These are phyloP conservation scores for Diprion similis DNA, from an alignment of 1,140 invertebrate species.

Conservation along the genomic window DNA sequence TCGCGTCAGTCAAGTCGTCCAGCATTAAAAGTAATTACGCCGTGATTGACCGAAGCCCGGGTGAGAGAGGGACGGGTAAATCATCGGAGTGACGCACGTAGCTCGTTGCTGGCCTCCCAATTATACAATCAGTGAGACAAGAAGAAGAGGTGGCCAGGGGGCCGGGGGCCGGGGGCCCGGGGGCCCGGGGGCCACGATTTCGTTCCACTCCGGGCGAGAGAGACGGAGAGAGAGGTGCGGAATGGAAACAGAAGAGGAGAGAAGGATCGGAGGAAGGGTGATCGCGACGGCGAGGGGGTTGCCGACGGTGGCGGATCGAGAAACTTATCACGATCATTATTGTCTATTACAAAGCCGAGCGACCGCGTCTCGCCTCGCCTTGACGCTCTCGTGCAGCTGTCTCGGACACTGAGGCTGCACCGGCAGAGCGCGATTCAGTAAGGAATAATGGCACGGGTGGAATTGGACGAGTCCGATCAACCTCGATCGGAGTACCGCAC, in stretches of 20 bases:
- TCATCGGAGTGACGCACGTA: constrained; percentile 62
- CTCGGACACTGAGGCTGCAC: too few species aligned
- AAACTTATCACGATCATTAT: too few species aligned
- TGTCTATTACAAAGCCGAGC: too few species aligned
- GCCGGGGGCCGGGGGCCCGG: neutral
- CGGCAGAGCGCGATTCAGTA: too few species aligned
- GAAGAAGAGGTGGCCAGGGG: constrained; percentile 20
- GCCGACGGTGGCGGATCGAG: too few species aligned
- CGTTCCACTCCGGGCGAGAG: constrained; percentile 4
- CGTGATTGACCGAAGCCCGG: constrained; percentile 61
- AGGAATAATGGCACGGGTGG: too few species aligned
- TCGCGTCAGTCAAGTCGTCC: constrained; percentile 61
- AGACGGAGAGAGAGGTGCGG: constrained; percentile 35
- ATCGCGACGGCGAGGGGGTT: too few species aligned
- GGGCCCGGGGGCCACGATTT: neutral
- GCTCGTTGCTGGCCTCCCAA: constrained; percentile 59
- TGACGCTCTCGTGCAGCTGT: too few species aligned
- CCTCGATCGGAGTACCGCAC: too few species aligned
- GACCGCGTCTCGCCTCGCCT: too few species aligned
- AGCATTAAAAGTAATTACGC: constrained; percentile 63
- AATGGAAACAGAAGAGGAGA: constrained; percentile 37
- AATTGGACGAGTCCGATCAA: too few species aligned
- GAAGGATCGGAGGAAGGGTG: constrained; percentile 26
- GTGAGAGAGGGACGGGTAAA: constrained; percentile 49
- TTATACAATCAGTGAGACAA: constrained; percentile 59